Evolutionary conservation across 2,888 invertebrate genomes (phyloP).

Genomic region (Odontothrips loti): DNA sequence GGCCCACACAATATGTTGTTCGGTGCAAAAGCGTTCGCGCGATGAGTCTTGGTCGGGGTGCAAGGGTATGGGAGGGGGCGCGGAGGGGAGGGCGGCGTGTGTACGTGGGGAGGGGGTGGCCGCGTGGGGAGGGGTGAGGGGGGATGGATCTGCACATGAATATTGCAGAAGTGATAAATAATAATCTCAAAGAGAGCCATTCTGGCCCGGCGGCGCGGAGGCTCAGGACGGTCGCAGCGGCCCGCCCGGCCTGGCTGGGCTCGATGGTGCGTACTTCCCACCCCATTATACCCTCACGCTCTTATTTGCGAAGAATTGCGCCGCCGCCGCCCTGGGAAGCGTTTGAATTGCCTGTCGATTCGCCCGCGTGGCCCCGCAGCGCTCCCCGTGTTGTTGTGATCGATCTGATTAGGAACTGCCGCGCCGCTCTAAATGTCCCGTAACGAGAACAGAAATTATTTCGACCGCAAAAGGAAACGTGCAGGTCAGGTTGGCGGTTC

Average conservation of each 20-base stretch:
- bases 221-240: not conserved
- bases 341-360: not conserved
- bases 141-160: conserved; percentile 15
- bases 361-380: too few species aligned
- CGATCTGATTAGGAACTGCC: not conserved
- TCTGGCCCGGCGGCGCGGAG: not conserved
- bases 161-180: conserved; percentile 24
- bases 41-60: not conserved
- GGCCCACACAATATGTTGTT: not conserved
- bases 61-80: not conserved
- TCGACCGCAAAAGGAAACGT: too few species aligned
- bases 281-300: not conserved
- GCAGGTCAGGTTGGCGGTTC: too few species aligned
- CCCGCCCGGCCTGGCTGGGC: not conserved
- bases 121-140: not conserved
- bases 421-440: not conserved
- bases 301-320: not conserved
- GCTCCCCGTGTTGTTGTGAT: not conserved
- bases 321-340: not conserved
- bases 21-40: not conserved
- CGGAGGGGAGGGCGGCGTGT: not conserved
- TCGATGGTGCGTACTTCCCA: conserved; percentile 15
- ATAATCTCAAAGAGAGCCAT: conserved; percentile 26
- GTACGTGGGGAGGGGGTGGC: not conserved
- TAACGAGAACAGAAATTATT: not conserved